Conservation (phyloP, 2,113 vertebrate species). For the Bubo bubo region DNA sequence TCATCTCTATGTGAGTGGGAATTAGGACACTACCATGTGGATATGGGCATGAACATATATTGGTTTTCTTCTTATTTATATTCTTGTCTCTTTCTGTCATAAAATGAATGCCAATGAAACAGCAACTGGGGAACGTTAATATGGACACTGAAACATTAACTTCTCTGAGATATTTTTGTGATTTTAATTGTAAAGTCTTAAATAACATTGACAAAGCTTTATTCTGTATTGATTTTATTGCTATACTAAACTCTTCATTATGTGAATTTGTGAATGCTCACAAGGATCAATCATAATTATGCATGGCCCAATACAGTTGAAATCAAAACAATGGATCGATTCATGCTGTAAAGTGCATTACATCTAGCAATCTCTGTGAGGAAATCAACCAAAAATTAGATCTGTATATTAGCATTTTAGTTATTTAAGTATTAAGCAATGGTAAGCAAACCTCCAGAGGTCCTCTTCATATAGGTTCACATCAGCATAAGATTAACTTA, state of each 20-base stretch:
- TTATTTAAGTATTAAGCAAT: constrained; percentile 28
- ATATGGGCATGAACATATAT: not conserved
- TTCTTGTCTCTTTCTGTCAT: not conserved
- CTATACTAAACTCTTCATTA: constrained; percentile 61
- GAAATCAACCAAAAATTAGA: constrained; percentile 39
- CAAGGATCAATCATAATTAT: constrained; percentile 65
- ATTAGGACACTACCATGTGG: not conserved
- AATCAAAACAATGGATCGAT: constrained; percentile 61
- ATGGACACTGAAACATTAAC: constrained; percentile 15
- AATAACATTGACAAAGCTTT: constrained; percentile 48
- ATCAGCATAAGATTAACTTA: not conserved
- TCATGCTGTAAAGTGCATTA: constrained; percentile 24
- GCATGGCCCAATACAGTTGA: constrained; percentile 29
- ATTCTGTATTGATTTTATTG: constrained; percentile 51
- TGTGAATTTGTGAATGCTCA: constrained; percentile 53
- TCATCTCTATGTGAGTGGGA: not conserved
- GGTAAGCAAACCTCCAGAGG: not conserved
- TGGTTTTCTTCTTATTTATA: not conserved
- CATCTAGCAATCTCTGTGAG: constrained; percentile 30
- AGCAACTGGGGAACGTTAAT: not conserved
- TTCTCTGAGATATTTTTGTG: constrained; percentile 21
- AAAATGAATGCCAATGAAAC: constrained; percentile 2
- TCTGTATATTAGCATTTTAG: not conserved
- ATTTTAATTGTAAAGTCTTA: constrained; percentile 31
- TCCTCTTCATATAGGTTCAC: not conserved